These are phyloP conservation scores for Apoda limacodes DNA, from an alignment of 2,888 invertebrate species.

Conservation along the genomic window DNA sequence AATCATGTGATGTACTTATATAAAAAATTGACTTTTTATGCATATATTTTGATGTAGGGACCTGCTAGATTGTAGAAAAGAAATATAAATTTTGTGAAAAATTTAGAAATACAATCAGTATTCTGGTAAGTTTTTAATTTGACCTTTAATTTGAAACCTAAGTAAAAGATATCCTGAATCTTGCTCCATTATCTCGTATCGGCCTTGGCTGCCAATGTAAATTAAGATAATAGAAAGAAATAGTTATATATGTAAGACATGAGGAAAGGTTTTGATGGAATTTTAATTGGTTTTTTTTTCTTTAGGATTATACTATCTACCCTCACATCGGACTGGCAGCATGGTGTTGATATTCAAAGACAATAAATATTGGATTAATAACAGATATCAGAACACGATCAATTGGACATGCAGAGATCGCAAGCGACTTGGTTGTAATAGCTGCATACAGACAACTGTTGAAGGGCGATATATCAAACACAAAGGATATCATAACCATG, in stretches of 20 bases:
- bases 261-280: conserved; percentile 21
- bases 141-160: no score
- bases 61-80: conserved; percentile 49
- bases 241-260: conserved; percentile 11
- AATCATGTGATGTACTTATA: conserved; percentile 49
- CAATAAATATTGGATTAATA: conserved; percentile 65
- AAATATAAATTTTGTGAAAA: conserved; percentile 40
- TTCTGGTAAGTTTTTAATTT: conserved; percentile 10
- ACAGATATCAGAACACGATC: conserved; percentile 59
- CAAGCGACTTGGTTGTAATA: conserved; percentile 54
- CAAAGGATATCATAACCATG: conserved; percentile 57
- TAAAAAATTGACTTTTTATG: conserved; percentile 27
- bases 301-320: conserved; percentile 60
- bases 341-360: conserved; percentile 63
- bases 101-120: conserved; percentile 44
- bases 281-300: conserved; percentile 21
- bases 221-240: not conserved
- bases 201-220: no score
- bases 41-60: conserved; percentile 48
- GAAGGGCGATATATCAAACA: conserved; percentile 59
- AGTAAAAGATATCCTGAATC: no score
- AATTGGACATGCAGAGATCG: conserved; percentile 62
- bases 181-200: no score
- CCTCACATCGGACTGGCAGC: conserved; percentile 60
- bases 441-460: conserved; percentile 55